Evolutionary conservation across 2,888 invertebrate genomes (phyloP).

Genomic region (Yponomeuta evonymella): DNA sequence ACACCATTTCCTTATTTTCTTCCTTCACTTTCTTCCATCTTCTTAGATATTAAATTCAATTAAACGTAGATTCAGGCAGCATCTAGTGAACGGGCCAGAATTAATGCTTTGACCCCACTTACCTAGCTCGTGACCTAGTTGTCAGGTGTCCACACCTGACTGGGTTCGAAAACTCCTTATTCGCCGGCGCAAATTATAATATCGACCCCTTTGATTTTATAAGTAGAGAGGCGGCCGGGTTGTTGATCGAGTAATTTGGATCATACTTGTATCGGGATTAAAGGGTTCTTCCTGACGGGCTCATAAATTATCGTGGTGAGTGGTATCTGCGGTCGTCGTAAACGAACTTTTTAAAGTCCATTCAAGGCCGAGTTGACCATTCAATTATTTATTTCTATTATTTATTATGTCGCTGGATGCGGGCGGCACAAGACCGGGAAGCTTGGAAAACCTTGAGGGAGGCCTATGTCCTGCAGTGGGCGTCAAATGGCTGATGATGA

Average conservation of each 20-base stretch:
- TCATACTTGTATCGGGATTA: not conserved
- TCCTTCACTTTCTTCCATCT: too few relatives aligned
- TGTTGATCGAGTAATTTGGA: not conserved
- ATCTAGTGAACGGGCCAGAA: not conserved
- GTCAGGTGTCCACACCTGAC: not conserved
- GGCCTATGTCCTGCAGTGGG: too few relatives aligned
- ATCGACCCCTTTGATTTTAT: not conserved
- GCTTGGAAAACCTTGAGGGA: too few relatives aligned
- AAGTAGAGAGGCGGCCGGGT: not conserved
- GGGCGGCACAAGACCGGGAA: too few relatives aligned
- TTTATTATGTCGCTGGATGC: too few relatives aligned
- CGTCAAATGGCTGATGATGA: too few relatives aligned
- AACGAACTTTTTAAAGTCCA: too few relatives aligned
- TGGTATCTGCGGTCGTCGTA: not conserved
- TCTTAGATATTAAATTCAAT: not conserved
- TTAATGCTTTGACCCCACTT: not conserved
- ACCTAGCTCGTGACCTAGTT: conserved; percentile 1
- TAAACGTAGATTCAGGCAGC: not conserved
- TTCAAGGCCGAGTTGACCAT: too few relatives aligned
- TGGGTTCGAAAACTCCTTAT: not conserved
- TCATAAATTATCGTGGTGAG: not conserved
- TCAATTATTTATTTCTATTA: too few relatives aligned
- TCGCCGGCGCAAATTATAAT: not conserved
- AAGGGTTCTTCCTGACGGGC: not conserved
- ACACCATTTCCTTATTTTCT: too few relatives aligned